Evolutionary conservation across 2,888 invertebrate species (phyloP).

Genomic region (Phaonia tiefii): DNA sequence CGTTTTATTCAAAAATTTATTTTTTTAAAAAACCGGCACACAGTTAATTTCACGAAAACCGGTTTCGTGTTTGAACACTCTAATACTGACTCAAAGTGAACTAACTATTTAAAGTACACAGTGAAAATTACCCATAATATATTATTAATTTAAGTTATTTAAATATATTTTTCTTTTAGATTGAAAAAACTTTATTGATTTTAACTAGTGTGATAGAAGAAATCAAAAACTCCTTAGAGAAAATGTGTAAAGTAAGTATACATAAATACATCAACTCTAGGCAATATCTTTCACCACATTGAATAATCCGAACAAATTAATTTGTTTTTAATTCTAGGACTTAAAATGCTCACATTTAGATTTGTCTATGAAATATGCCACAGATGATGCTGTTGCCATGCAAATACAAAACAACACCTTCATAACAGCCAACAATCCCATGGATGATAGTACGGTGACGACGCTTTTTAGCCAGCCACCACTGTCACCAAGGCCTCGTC

Average conservation of each 20-base stretch:
- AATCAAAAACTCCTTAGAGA: slow-evolving; percentile 83
- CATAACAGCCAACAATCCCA: slow-evolving; percentile 67
- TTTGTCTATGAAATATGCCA: slow-evolving; percentile 72
- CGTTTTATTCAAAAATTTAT: too few relatives aligned
- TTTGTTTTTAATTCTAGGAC: slow-evolving; percentile 69
- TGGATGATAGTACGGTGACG: slow-evolving; percentile 61
- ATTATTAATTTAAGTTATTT: too few relatives aligned
- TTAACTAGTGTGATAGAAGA: slow-evolving; percentile 83
- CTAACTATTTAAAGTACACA: too few relatives aligned
- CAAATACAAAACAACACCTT: slow-evolving; percentile 71
- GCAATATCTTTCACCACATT: not conserved
- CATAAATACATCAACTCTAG: not conserved
- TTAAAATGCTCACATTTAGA: slow-evolving; percentile 77
- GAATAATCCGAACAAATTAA: too few relatives aligned
- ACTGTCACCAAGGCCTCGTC: slow-evolving; percentile 72
- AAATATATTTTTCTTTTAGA: too few relatives aligned
- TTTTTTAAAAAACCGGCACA: too few relatives aligned
- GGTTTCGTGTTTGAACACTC: too few relatives aligned
- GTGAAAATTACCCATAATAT: too few relatives aligned
- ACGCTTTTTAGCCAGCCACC: slow-evolving; percentile 69
- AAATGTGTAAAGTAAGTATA: slow-evolving; percentile 82
- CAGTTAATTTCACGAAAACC: too few relatives aligned
- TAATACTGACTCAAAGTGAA: too few relatives aligned
- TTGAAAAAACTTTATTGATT: slow-evolving; percentile 84
- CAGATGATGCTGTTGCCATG: slow-evolving; percentile 72